Conservation (phyloP, 35 echinoderm and acorn worm species). For the Lytechinus variegatus region DNA sequence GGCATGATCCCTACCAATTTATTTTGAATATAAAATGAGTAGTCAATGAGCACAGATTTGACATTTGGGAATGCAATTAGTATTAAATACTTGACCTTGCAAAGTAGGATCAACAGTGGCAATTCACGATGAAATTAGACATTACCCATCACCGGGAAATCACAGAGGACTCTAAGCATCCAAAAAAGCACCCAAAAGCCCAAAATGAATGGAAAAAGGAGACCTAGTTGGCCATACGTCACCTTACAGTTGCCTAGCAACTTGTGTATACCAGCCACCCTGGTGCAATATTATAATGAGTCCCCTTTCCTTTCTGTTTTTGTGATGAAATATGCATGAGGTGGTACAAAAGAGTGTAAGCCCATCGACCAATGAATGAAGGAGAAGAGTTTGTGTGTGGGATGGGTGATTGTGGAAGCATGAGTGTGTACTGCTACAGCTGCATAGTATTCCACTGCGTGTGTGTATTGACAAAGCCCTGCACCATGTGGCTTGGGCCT, state of each 20-base stretch:
- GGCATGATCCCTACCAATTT: background rate
- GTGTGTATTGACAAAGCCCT: constrained; percentile 7
- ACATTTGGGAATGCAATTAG: constrained; percentile 18
- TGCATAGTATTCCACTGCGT: background rate
- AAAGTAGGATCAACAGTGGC: background rate
- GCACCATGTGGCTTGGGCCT: constrained; percentile 13
- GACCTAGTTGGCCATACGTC: background rate
- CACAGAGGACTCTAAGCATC: background rate
- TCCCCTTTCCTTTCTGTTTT: background rate
- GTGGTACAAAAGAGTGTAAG: constrained; percentile 3
- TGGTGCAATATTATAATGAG: constrained; percentile 47
- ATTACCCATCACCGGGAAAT: background rate
- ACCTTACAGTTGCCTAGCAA: background rate
- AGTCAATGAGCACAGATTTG: constrained; percentile 1
- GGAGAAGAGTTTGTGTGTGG: background rate
- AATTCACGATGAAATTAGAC: constrained; percentile 19
- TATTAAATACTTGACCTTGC: background rate
- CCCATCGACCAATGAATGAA: constrained; percentile 16
- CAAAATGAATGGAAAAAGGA: background rate
- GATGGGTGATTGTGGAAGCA: background rate
- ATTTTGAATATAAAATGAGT: background rate
- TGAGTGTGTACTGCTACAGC: background rate
- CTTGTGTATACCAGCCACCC: constrained; percentile 38
- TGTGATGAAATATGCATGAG: constrained; percentile 41
- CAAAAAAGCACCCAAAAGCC: background rate